Base-by-base conservation (phyloP, 2,797 vertebrate genomes). In the Urophycis tenuis region DNA sequence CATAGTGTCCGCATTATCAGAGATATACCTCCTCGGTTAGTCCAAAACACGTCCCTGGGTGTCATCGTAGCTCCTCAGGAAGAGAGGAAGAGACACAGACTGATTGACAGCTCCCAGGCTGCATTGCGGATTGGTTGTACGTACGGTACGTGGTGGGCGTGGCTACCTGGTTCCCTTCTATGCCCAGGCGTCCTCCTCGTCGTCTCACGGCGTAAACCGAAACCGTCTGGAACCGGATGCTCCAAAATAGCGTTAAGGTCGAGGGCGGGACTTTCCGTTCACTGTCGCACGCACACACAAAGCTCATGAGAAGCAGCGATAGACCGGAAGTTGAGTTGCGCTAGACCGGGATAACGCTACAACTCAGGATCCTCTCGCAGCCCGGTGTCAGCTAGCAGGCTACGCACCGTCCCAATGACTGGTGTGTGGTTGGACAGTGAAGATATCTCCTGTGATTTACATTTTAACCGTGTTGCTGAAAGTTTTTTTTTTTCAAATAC, bases 81-180 rank as follows among this genome's bases (percentile, higher is more conserved):
- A 77, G 72, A 19, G 22, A 53, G 45, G 17, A 53, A 53, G 45
- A 78, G 74, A 78, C 78, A 88, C 88, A 88, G 86, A 86, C 85
- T 84, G 82, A 80, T 1, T 89, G 88, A 90, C 91, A 92, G 90
- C 83, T 92, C 90, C 89, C 89, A 90, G 87, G 84, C 91, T 89
- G 89, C 91, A 91, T 88, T 90, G 90, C 92, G 89, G 90, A 83
- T 75, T 19, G 74, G 41, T 34, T 25, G 75, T 4, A 7, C 45
- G 45, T 53, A 53, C 19, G 17, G 4, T 53, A 53, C 45, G 45
- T 53, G 12, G 1, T 80, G 64, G 71, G 8, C 39, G 39, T 41
- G 12, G 14, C 39, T 41, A 41, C 39, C 39, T 41, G 2, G 39
- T 41, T 41, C 39, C n/a, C n/a, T n/a, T n/a, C n/a, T n/a, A n/a